Percentiles rank a stretch among this genome's conserved stretches.
Conservation (phyloP, 2,888 invertebrate species). For the Agonopterix heracliana region DNA sequence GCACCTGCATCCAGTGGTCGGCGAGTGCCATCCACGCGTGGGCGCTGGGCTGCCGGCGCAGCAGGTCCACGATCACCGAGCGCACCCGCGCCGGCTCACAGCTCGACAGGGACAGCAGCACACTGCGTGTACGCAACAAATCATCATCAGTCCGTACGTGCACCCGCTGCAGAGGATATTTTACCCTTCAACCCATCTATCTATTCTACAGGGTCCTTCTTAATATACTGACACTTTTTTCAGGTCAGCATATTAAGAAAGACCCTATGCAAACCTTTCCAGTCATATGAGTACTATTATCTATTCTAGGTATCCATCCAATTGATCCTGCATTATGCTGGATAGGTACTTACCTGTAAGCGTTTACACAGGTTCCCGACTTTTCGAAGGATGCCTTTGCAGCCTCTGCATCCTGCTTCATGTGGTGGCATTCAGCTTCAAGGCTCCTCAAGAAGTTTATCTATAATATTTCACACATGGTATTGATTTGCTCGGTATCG, state of each 20-base stretch:
- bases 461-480: constrained; percentile 22
- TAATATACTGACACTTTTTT: too few relatives aligned
- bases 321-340: too few relatives aligned
- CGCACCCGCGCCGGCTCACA: constrained; percentile 31
- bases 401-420: constrained; percentile 27
- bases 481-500: too few relatives aligned
- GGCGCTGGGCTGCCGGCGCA: constrained; percentile 53
- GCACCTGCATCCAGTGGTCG: constrained; percentile 46
- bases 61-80: constrained; percentile 40
- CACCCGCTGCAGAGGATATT: too few relatives aligned
- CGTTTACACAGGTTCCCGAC: constrained; percentile 27
- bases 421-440: constrained; percentile 54
- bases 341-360: constrained; percentile 40
- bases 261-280: too few relatives aligned
- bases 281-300: too few relatives aligned
- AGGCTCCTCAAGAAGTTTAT: constrained; percentile 44
- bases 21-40: constrained; percentile 61
- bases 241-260: too few relatives aligned
- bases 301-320: too few relatives aligned
- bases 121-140: constrained; percentile 23
- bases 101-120: constrained; percentile 40
- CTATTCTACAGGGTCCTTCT: too few relatives aligned
- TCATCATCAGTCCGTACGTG: too few relatives aligned
- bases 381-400: constrained; percentile 40
- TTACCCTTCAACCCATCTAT: too few relatives aligned